Evolutionary conservation across 2,888 invertebrate genomes (phyloP), one percentile per base, ranked within the genome.

Genomic region (Nymphalis c-album): DNA sequence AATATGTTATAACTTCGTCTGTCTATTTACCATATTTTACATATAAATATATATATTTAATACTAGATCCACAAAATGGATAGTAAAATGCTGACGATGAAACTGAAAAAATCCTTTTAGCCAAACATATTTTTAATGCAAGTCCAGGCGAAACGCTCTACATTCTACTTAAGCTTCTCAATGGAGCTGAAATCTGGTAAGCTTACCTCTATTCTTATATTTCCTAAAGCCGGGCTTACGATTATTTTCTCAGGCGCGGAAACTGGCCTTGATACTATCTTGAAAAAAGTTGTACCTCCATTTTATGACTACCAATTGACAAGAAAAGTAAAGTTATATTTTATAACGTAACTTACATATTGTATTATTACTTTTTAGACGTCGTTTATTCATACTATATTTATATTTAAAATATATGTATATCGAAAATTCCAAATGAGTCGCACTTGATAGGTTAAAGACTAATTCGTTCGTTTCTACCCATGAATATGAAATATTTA

Each of bases 121-220:
- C 16, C 65, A 46, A 68, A 67, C 65, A 60, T 65, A 71, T 63
- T 68, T 40, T 70, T 71, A 63, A 67, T 67, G 72, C 67, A 65
- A 71, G 55, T 67, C 65, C 65, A 62, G 45, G 67, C 58, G 63
- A 68, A 63, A 31, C 64, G 65, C 67, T 67, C 69, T 63, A 70
- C 67, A 71, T 71, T 73, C 63, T 67, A 64, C 71, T 64, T 71
- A 71, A 70, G 71, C 67, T 70, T 67, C 68, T 70, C 67, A 72
- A 73, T 71, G 60, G 70, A 61, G 64, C 64, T 67, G 71, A 71
- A 69, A 71, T 72, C 72, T 69, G 51, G 71, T 68, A 59, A 64
- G 69, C 72, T 70, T 68, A 67, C 69, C 68, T 67, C 71, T 67
- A 71, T 71, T 69, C 67, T 71, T 69, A 71, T 69, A 66, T 69